Base-by-base conservation (phyloP, 2,888 invertebrate genomes). In the Sphaerophoria taeniata region DNA sequence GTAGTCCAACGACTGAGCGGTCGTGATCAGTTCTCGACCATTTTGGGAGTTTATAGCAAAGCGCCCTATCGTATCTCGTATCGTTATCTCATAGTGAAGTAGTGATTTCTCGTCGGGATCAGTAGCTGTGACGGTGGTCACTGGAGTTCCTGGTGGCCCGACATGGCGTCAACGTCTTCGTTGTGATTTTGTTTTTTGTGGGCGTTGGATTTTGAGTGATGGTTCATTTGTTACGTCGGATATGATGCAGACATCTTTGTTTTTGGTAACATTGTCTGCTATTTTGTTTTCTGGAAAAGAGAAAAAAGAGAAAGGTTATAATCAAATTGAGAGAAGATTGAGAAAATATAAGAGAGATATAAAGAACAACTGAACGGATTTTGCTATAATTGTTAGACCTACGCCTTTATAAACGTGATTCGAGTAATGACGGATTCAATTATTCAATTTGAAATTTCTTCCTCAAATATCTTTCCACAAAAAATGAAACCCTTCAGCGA, bases 31-130 rank as follows among this genome's bases (percentile, higher is more conserved):
- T 0, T 98, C 98, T 0, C 96, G 94, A 0, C 98, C 97, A 90
- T 97, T 97, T 89, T 97, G 97, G 0, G 97, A 96, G 0, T 97
- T 97, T 81, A 98, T 96, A 0, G 97, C 96, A 92, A 98, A 99
- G n/a, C 97, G 93, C 9, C 96, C 97, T 53, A 97, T 93, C 0
- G 95, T 95, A 89, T 97, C 97, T 1, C 97, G 97, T 3, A 96
- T 96, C 0, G 96, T 95, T 47, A 97, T 95, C 90, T 97, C 97
- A 90, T 97, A 97, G 90, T 97, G 97, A 31, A 97, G 92, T 47
- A 94, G 93, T 71, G 88, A 90, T 89, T 98, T 97, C 92, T 98
- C 98, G 92, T 98, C 98, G 0, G 96, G 96, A 91, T 98, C 98
- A 0, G 96, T 95, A 0, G 98, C 98, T 0, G 96, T 96, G 2